Evolutionary conservation across 1,140 invertebrate genomes (phyloP).

Genomic region (Lanistes nyassanus): DNA sequence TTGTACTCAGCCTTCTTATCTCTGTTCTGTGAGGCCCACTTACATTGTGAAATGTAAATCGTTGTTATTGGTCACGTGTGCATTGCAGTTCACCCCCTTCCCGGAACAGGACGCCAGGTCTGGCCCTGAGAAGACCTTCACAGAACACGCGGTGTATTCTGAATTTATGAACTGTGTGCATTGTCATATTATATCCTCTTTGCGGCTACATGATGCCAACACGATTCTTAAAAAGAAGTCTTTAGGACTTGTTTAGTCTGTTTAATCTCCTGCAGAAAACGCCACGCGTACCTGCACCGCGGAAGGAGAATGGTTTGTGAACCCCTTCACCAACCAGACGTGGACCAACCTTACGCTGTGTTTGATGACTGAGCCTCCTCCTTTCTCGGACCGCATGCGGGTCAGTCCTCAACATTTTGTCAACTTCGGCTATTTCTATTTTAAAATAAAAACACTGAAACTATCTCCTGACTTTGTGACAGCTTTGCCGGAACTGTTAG

Average conservation of each 20-base stretch:
- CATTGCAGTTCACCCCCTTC: background rate
- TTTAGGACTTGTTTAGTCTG: background rate
- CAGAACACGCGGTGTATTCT: background rate
- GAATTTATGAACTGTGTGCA: background rate
- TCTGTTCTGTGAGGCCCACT: background rate
- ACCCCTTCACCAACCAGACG: slow-evolving; percentile 61
- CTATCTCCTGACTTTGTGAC: background rate
- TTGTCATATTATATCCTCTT: background rate
- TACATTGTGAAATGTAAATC: background rate
- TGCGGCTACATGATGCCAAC: background rate
- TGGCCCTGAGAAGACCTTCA: no score
- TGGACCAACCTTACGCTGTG: slow-evolving; percentile 75
- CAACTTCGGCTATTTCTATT: no score
- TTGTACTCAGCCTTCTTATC: no score
- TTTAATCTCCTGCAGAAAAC: slow-evolving; percentile 64
- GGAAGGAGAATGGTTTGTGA: slow-evolving; percentile 72
- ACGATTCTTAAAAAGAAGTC: background rate
- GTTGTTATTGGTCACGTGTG: background rate
- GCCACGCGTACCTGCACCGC: slow-evolving; percentile 71
- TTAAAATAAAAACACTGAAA: no score
- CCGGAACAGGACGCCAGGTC: no score
- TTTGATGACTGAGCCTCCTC: slow-evolving; percentile 7
- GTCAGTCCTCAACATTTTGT: background rate
- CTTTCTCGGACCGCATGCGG: slow-evolving; percentile 2
- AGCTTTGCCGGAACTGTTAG: background rate